Percentiles rank a stretch among this genome's conserved stretches.
phyloP scores from a whole-genome alignment of 2,888 invertebrate genomes.

The Eutolmus rufibarbis region DNA sequence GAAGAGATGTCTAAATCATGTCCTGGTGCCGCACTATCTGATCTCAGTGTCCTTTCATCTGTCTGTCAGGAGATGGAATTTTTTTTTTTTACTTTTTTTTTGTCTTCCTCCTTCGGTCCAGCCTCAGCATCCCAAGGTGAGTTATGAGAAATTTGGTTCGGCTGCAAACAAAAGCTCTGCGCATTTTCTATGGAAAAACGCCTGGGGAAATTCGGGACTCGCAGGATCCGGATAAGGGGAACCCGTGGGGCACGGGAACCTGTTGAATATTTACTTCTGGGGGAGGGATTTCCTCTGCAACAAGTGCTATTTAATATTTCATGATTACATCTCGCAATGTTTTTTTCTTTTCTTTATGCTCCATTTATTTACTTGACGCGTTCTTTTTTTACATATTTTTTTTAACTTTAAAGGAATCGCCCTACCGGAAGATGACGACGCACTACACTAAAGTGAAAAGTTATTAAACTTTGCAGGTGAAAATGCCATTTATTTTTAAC shows the following conservation, averaged over 20 bases:
- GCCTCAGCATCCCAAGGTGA: neutral
- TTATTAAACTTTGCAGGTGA: too few relatives aligned
- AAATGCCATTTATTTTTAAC: too few relatives aligned
- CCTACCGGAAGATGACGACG: too few relatives aligned
- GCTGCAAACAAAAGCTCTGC: neutral
- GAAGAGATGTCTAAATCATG: slow-evolving; percentile 55
- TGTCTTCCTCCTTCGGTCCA: neutral
- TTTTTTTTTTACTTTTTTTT: neutral
- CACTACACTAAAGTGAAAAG: too few relatives aligned
- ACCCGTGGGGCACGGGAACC: neutral
- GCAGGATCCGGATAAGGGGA: slow-evolving; percentile 26
- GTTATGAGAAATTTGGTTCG: neutral
- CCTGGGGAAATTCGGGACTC: neutral
- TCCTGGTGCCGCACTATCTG: slow-evolving; percentile 51
- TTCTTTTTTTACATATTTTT: neutral
- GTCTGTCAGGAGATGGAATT: neutral
- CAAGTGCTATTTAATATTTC: slow-evolving; percentile 2
- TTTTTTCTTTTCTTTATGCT: neutral
- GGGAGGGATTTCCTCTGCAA: slow-evolving; percentile 8
- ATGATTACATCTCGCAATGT: neutral
- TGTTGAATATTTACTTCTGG: slow-evolving; percentile 1
- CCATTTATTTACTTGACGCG: neutral
- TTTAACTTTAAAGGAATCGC: too few relatives aligned
- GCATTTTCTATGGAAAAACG: neutral
- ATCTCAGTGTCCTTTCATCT: slow-evolving; percentile 49